Evolutionary conservation across 2,113 vertebrate genomes (phyloP).

Genomic region (Crotalus helleri): DNA sequence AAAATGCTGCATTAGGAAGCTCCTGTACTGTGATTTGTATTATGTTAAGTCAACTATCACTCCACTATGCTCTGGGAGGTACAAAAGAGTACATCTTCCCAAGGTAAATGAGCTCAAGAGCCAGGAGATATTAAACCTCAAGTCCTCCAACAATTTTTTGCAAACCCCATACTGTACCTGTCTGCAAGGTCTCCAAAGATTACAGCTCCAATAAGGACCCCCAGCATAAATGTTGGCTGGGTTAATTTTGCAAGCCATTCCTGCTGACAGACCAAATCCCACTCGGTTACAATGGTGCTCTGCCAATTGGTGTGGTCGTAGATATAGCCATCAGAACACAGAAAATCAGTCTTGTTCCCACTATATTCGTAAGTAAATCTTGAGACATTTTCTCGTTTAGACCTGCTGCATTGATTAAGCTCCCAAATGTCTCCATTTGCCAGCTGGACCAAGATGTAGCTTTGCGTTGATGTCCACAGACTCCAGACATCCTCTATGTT

Average conservation of each 20-base stretch:
- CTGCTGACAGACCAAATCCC: conserved; percentile 87
- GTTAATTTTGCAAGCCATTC: conserved; percentile 86
- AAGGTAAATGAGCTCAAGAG: neutral
- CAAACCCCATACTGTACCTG: conserved; percentile 72
- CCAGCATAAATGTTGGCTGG: conserved; percentile 90
- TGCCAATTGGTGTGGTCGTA: conserved; percentile 80
- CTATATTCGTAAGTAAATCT: conserved; percentile 71
- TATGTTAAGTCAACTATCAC: neutral
- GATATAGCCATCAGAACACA: conserved; percentile 75
- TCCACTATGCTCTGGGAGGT: neutral
- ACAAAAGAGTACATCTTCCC: neutral
- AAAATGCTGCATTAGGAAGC: neutral
- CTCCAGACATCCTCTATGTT: conserved; percentile 76
- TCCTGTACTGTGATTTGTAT: neutral
- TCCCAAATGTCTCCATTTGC: conserved; percentile 85
- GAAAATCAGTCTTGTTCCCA: conserved; percentile 72
- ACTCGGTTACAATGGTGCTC: conserved; percentile 84
- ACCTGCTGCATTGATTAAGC: conserved; percentile 77
- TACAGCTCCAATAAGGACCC: conserved; percentile 86
- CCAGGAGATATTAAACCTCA: neutral
- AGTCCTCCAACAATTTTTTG: neutral
- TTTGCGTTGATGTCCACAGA: conserved; percentile 61
- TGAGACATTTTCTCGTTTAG: conserved; percentile 60
- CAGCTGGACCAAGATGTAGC: conserved; percentile 74
- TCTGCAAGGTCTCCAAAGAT: conserved; percentile 89